Conservation (phyloP, 2,797 vertebrate genomes). For the Rhyacichthys aspro region DNA sequence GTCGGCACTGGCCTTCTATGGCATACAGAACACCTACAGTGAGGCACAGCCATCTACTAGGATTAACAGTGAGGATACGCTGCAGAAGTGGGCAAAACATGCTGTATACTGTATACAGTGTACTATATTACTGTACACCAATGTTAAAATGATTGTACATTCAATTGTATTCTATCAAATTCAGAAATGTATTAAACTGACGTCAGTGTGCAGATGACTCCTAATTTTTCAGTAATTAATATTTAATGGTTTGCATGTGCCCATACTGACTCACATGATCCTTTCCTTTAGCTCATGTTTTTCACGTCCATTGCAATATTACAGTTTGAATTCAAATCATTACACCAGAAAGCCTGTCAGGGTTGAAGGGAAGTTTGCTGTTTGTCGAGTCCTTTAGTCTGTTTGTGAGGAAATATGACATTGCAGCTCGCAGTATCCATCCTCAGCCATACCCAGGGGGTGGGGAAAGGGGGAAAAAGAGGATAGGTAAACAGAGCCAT, state of each 20-base stretch:
- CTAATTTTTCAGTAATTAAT: too few species aligned
- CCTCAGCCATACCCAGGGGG: conserved; percentile 57
- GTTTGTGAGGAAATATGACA: conserved; percentile 60
- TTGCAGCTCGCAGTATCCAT: conserved; percentile 64
- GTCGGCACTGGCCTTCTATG: conserved; percentile 50
- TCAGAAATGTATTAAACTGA: too few species aligned
- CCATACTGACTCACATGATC: too few species aligned
- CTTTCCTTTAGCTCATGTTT: too few species aligned
- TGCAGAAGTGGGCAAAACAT: conserved; percentile 34
- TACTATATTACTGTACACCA: too few species aligned
- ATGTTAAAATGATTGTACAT: neutral
- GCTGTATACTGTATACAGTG: too few species aligned
- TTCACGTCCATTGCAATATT: too few species aligned
- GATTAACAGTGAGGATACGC: conserved; percentile 19
- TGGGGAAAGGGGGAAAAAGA: conserved; percentile 58
- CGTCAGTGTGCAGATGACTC: too few species aligned
- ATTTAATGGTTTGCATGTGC: too few species aligned
- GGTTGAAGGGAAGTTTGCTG: conserved; percentile 32
- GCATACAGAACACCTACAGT: conserved; percentile 37
- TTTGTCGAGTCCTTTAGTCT: conserved; percentile 47
- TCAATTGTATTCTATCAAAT: too few species aligned
- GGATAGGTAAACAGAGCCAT: conserved; percentile 86
- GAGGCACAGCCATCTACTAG: conserved; percentile 34
- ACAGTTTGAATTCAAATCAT: too few species aligned
- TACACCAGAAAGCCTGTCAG: neutral